phyloP scores from a whole-genome alignment of 1,140 invertebrate genomes.

The Heterodera schachtii region DNA sequence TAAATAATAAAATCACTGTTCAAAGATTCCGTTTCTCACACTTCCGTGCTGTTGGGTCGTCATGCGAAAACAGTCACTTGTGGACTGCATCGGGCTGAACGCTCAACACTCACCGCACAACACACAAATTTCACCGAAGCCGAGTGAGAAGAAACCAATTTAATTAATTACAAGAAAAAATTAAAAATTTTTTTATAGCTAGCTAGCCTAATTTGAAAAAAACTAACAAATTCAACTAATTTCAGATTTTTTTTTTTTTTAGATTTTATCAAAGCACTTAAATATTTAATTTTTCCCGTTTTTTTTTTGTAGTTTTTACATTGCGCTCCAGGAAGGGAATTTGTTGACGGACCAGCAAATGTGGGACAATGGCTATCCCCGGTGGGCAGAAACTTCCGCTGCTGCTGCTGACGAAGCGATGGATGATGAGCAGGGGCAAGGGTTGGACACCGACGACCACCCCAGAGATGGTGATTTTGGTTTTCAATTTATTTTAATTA shows the following conservation, averaged over 20 bases:
- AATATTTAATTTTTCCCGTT: no score
- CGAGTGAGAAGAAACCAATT: not conserved
- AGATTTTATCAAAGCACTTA: no score
- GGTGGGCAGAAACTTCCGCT: constrained; percentile 17
- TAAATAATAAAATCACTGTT: no score
- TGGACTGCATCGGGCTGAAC: constrained; percentile 28
- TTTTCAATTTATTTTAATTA: no score
- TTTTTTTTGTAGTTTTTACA: constrained; percentile 31
- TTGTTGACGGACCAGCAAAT: constrained; percentile 47
- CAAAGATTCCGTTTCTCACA: constrained; percentile 36
- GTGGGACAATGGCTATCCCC: constrained; percentile 45
- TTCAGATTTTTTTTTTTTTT: no score
- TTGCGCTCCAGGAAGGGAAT: constrained; percentile 31
- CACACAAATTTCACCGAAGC: constrained; percentile 35
- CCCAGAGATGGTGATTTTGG: no score
- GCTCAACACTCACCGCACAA: constrained; percentile 23
- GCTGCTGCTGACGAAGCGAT: not conserved
- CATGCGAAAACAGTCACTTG: constrained; percentile 32
- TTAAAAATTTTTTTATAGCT: no score
- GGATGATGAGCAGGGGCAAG: constrained; percentile 2
- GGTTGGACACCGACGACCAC: not conserved
- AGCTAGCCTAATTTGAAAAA: no score
- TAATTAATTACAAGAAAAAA: no score
- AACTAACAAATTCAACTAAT: no score
- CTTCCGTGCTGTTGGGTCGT: constrained; percentile 32